These are phyloP conservation scores for Xenotilapia leptura DNA, from an alignment of 2,113 vertebrate genomes.

Conservation along the genomic window DNA sequence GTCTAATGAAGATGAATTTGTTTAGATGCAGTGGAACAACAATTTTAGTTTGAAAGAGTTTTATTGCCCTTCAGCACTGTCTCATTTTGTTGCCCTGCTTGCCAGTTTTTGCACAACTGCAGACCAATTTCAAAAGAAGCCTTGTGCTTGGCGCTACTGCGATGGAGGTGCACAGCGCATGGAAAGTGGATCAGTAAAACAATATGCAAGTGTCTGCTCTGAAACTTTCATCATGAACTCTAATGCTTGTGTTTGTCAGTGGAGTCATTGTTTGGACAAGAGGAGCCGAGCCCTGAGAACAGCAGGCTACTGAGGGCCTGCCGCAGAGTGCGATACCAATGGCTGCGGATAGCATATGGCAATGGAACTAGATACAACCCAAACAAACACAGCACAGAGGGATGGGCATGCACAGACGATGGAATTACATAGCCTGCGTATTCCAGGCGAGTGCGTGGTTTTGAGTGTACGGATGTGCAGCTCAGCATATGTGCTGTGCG, in stretches of 20 bases:
- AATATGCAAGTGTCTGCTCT: conserved; percentile 13
- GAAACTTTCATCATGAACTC: conserved; percentile 30
- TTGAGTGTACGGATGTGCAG: neutral
- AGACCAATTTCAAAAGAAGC: neutral
- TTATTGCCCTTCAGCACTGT: neutral
- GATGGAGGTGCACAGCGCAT: neutral
- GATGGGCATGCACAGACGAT: conserved; percentile 30
- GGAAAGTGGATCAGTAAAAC: conserved; percentile 25
- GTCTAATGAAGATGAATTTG: neutral
- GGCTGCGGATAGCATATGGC: conserved; percentile 49
- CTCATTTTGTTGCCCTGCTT: neutral
- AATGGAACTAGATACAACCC: conserved; percentile 51
- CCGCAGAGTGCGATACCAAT: conserved; percentile 29
- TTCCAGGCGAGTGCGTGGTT: neutral
- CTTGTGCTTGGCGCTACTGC: neutral
- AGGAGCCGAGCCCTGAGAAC: conserved; percentile 43
- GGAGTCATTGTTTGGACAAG: conserved; percentile 47
- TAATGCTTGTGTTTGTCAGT: conserved; percentile 27
- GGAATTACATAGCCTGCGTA: conserved; percentile 31
- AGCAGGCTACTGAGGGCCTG: conserved; percentile 53
- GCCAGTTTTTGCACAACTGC: neutral
- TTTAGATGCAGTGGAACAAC: neutral
- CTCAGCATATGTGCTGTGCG: neutral
- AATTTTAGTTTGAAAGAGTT: neutral
- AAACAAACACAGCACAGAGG: conserved; percentile 48